Conservation (phyloP, 2,888 invertebrate species). For the Corythucha ciliata region DNA sequence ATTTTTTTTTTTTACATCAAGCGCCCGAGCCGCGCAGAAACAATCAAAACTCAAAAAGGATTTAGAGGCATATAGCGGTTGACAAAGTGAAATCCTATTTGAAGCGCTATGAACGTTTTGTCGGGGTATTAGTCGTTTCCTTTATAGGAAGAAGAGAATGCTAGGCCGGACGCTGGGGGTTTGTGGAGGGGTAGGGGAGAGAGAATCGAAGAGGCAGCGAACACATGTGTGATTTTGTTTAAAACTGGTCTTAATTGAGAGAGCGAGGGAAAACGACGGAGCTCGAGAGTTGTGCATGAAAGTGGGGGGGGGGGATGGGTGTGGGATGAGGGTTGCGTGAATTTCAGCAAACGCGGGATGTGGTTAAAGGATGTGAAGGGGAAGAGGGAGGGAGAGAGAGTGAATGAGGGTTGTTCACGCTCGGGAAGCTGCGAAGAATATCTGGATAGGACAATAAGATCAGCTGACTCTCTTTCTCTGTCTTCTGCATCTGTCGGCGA, state of each 20-base stretch:
- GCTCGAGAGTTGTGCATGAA: not conserved
- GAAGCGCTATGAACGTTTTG: constrained; percentile 21
- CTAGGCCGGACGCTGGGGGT: not conserved
- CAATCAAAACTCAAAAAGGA: too few species aligned
- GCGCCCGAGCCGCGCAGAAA: too few species aligned
- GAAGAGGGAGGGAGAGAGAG: not conserved
- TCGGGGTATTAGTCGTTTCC: constrained; percentile 8
- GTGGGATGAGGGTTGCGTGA: not conserved
- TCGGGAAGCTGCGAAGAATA: constrained; percentile 22
- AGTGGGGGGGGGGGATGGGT: constrained; percentile 7
- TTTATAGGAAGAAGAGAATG: not conserved
- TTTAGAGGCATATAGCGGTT: too few species aligned
- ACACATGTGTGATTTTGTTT: constrained; percentile 31
- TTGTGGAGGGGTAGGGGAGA: not conserved
- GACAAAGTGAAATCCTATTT: constrained; percentile 24
- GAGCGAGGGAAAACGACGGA: constrained; percentile 7
- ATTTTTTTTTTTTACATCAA: too few species aligned
- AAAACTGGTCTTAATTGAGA: constrained; percentile 30
- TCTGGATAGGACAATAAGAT: constrained; percentile 26
- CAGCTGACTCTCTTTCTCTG: constrained; percentile 21
- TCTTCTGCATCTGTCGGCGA: constrained; percentile 15
- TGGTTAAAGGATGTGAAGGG: not conserved
- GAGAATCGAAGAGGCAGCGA: not conserved
- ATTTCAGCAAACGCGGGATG: not conserved
- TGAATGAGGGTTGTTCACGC: constrained; percentile 19